Percentiles rank a stretch among this genome's conserved stretches.
These are phyloP conservation scores for Morpho deidamia DNA, from an alignment of 2,888 invertebrate genomes.

Conservation along the genomic window DNA sequence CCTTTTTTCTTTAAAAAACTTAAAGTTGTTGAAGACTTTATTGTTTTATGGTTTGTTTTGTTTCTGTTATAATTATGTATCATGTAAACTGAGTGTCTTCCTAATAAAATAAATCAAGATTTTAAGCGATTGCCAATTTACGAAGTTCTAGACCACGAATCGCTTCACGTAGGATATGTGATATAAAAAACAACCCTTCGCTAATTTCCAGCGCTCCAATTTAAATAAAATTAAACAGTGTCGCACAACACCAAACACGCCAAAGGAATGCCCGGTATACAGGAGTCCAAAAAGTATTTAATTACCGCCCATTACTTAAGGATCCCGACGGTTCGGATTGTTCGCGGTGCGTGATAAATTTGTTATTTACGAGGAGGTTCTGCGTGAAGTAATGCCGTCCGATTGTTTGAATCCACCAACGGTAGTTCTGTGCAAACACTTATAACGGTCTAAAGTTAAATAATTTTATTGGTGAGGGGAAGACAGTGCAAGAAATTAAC, in stretches of 20 bases:
- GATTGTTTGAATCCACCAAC: slow-evolving; percentile 12
- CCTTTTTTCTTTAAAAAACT: too few relatives aligned
- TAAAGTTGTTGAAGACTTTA: too few relatives aligned
- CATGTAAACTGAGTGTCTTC: too few relatives aligned
- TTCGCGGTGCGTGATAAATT: slow-evolving; percentile 38
- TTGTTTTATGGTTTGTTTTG: too few relatives aligned
- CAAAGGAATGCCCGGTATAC: slow-evolving; percentile 23
- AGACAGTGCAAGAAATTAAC: too few relatives aligned
- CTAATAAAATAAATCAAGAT: too few relatives aligned
- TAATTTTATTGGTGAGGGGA: too few relatives aligned
- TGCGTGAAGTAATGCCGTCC: slow-evolving; percentile 29
- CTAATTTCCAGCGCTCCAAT: slow-evolving; percentile 4
- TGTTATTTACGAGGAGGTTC: slow-evolving; percentile 42
- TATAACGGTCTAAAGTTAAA: neutral
- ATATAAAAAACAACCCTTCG: too few relatives aligned
- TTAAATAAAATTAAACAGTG: slow-evolving; percentile 18
- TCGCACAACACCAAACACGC: slow-evolving; percentile 18
- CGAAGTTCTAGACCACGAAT: too few relatives aligned
- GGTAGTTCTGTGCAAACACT: slow-evolving; percentile 4
- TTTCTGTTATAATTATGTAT: too few relatives aligned
- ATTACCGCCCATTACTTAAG: slow-evolving; percentile 24
- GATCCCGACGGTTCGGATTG: slow-evolving; percentile 20
- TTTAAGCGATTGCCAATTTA: too few relatives aligned
- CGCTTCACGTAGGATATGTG: too few relatives aligned
- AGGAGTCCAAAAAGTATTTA: slow-evolving; percentile 36